Conservation (phyloP, 1,140 invertebrate species). For the Brachionus rubens region DNA sequence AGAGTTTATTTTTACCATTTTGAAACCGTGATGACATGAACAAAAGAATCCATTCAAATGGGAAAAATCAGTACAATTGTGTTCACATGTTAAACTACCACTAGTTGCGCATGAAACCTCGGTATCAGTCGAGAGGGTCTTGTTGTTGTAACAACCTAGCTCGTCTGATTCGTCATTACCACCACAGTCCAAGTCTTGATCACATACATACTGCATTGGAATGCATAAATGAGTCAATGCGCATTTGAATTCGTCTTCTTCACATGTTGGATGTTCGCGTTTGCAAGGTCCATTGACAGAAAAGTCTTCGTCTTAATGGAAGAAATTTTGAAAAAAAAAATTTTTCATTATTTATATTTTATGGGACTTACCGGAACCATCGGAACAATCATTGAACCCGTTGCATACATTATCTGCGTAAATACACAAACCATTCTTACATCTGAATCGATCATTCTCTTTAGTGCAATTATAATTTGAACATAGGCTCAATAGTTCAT, state of each 20-base stretch:
- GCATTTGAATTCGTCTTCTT: neutral
- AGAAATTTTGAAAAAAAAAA: neutral
- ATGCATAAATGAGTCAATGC: conserved; percentile 12
- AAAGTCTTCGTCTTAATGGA: conserved; percentile 15
- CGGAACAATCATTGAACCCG: conserved; percentile 63
- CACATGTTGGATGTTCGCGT: neutral
- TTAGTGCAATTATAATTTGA: conserved; percentile 20
- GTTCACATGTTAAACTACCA: conserved; percentile 12
- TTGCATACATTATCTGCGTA: conserved; percentile 93
- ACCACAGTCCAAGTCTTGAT: conserved; percentile 23
- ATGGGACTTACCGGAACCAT: conserved; percentile 53
- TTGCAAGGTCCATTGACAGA: conserved; percentile 11
- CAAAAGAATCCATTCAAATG: conserved; percentile 25
- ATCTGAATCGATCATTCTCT: conserved; percentile 52
- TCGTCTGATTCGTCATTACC: conserved; percentile 32
- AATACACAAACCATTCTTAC: conserved; percentile 75
- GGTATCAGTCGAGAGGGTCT: neutral
- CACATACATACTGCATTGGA: conserved; percentile 32
- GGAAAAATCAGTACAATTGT: neutral
- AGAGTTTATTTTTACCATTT: conserved; percentile 18
- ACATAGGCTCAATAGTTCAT: conserved; percentile 62
- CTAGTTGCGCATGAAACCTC: neutral
- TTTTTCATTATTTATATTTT: neutral
- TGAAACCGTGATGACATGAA: conserved; percentile 27
- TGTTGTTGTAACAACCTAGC: conserved; percentile 20